These are phyloP conservation scores for Anoplolepis gracilipes DNA, from an alignment of 1,140 invertebrate genomes.

Conservation along the genomic window DNA sequence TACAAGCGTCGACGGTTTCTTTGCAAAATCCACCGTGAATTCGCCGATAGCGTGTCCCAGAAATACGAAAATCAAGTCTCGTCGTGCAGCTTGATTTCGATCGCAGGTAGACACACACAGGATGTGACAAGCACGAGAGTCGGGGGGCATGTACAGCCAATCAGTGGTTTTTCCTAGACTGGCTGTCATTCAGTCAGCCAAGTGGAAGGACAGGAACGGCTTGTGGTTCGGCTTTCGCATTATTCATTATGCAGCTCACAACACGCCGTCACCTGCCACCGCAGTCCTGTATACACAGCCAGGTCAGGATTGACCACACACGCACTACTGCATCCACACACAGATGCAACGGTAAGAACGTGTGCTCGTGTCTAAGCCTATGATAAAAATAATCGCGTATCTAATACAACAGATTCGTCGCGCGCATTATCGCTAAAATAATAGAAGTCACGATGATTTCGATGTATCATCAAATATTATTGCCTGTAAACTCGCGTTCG, in stretches of 20 bases:
- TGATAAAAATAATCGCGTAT: slow-evolving; percentile 43
- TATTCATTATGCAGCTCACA: slow-evolving; percentile 85
- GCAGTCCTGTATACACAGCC: slow-evolving; percentile 74
- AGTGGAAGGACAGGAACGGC: slow-evolving; percentile 82
- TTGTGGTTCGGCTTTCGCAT: slow-evolving; percentile 83
- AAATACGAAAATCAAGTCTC: slow-evolving; percentile 71
- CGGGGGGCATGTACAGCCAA: slow-evolving; percentile 77
- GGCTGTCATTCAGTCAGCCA: slow-evolving; percentile 84
- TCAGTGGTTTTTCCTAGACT: slow-evolving; percentile 83
- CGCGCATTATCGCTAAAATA: not conserved
- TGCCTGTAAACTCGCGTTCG: not conserved
- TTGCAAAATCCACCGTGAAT: slow-evolving; percentile 39
- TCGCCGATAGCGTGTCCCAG: slow-evolving; percentile 53
- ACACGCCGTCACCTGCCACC: slow-evolving; percentile 83
- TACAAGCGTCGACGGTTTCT: slow-evolving; percentile 1
- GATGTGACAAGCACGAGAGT: slow-evolving; percentile 75
- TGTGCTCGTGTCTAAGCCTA: slow-evolving; percentile 44
- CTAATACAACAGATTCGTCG: not conserved
- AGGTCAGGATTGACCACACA: slow-evolving; percentile 71
- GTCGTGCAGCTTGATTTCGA: slow-evolving; percentile 74
- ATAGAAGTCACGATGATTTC: not conserved
- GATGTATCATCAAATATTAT: not conserved
- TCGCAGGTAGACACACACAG: slow-evolving; percentile 74
- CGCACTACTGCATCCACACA: slow-evolving; percentile 36
- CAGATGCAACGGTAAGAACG: slow-evolving; percentile 9